These are phyloP conservation scores for Indicator indicator DNA, from an alignment of 2,113 vertebrate species.

Conservation along the genomic window DNA sequence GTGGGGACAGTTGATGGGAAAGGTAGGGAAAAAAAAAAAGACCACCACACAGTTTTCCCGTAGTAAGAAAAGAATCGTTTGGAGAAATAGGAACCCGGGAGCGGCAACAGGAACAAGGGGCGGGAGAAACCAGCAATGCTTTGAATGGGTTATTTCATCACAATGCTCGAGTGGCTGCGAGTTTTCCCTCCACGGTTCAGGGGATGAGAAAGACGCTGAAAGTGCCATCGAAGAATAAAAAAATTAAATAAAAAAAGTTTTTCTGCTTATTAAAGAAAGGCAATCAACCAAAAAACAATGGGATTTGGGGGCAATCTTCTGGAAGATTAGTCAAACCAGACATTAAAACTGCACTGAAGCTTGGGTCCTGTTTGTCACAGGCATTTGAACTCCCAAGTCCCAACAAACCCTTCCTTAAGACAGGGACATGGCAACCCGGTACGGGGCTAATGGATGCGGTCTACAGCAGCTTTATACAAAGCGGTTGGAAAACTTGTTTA, in stretches of 20 bases:
- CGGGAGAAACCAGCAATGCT: neutral
- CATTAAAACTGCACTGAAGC: neutral
- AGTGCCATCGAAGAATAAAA: neutral
- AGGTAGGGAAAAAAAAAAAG: too few species aligned
- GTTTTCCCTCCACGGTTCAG: neutral
- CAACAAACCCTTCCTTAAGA: neutral
- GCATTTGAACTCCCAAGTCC: neutral
- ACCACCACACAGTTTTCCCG: neutral
- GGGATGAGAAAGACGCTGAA: neutral
- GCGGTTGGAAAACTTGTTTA: conserved; percentile 7
- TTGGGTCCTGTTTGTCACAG: neutral
- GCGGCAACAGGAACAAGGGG: neutral
- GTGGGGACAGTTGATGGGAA: neutral
- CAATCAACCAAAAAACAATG: neutral
- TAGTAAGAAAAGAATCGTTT: neutral
- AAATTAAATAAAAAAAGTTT: neutral
- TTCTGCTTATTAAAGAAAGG: neutral
- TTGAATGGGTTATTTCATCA: conserved; percentile 2
- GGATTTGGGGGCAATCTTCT: neutral
- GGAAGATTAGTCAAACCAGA: neutral
- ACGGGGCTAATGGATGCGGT: neutral
- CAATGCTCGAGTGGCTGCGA: neutral
- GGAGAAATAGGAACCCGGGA: neutral
- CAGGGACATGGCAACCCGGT: neutral
- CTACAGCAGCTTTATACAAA: conserved; percentile 9